Conservation (phyloP, 2,888 invertebrate genomes). For the Cephus pygmeus region DNA sequence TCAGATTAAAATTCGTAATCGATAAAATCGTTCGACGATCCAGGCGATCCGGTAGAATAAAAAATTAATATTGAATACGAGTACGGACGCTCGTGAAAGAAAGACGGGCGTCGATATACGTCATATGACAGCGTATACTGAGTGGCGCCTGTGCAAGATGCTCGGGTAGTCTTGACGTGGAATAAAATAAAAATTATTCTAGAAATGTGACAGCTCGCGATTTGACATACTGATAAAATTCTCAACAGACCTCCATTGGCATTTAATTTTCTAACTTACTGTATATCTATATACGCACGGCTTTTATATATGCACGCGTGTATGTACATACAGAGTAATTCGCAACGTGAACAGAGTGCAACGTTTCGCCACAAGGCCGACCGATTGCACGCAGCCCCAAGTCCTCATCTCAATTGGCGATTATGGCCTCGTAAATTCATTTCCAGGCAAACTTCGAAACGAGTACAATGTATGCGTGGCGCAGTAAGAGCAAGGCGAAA, state of each 20-base stretch:
- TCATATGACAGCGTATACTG: background rate
- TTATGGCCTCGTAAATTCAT: conserved; percentile 57
- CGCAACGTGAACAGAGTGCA: conserved; percentile 34
- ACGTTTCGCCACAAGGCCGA: conserved; percentile 35
- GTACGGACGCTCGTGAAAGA: background rate
- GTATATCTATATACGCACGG: background rate
- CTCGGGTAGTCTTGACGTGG: background rate
- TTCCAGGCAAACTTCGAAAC: conserved; percentile 45
- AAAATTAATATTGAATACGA: background rate
- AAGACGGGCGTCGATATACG: background rate
- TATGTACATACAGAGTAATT: background rate
- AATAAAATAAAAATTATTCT: background rate
- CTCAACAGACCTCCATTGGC: background rate
- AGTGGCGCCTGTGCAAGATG: background rate
- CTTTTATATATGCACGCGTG: background rate
- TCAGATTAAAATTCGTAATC: background rate
- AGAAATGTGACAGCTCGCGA: background rate
- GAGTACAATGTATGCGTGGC: background rate
- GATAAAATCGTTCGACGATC: background rate
- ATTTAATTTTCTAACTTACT: background rate
- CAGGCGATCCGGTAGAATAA: background rate
- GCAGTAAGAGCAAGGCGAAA: conserved; percentile 1
- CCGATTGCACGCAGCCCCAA: conserved; percentile 30
- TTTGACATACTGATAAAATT: background rate
- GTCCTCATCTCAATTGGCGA: conserved; percentile 52